A percentile compares a stretch with the other conserved stretches of the same genome.
Conservation (phyloP, 2,888 invertebrate genomes). For the Salpingus planirostris region DNA sequence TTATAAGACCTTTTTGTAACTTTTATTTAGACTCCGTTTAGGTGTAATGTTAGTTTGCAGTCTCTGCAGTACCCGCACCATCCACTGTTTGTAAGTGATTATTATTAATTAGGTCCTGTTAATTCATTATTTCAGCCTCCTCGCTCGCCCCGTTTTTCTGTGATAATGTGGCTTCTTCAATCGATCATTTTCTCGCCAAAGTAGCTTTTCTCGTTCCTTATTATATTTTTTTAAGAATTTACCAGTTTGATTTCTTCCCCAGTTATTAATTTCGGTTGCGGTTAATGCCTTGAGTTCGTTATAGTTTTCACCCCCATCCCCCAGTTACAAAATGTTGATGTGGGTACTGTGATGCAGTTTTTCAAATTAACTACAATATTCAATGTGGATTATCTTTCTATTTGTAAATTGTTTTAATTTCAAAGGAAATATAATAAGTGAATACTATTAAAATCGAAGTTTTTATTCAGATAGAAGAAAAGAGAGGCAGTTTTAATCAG, state of each 20-base stretch:
- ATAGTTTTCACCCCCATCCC: too few species aligned
- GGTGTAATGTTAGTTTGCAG: conserved; percentile 35
- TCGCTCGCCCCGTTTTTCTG: too few species aligned
- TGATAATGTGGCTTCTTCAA: too few species aligned
- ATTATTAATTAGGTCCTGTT: too few species aligned
- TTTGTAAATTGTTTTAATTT: conserved; percentile 42
- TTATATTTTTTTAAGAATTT: conserved; percentile 8
- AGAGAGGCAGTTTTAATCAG: conserved; percentile 3
- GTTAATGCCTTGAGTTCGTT: too few species aligned
- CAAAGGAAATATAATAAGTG: conserved; percentile 33
- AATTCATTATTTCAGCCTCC: conserved; percentile 10
- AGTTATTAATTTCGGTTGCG: too few species aligned
- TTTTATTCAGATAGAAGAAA: conserved; percentile 15
- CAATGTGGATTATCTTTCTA: conserved; percentile 41
- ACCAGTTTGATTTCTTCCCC: too few species aligned
- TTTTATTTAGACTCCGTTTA: conserved; percentile 33
- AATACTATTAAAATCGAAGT: conserved; percentile 22
- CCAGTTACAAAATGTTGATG: conserved; percentile 33
- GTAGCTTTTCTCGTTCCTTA: too few species aligned
- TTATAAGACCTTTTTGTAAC: conserved; percentile 32
- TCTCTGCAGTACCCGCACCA: conserved; percentile 39
- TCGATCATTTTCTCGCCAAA: too few species aligned
- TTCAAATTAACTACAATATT: conserved; percentile 33
- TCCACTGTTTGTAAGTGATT: conserved; percentile 15
- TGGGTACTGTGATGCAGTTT: conserved; percentile 43